phyloP scores from a whole-genome alignment of 2,113 vertebrate genomes.

The Pygoscelis adeliae region DNA sequence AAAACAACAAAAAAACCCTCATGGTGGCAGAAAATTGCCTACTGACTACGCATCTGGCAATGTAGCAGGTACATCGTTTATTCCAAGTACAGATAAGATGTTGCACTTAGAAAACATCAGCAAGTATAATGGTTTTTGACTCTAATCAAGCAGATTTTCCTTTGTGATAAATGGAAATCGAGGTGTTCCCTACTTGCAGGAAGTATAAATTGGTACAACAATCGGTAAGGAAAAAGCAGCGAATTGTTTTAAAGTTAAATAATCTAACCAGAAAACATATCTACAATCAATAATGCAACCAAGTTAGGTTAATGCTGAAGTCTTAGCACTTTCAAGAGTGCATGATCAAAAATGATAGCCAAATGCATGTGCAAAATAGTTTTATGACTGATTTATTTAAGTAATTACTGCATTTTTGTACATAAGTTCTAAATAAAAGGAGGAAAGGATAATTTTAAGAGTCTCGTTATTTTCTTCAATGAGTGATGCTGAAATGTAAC shows the following conservation, averaged over 20 bases:
- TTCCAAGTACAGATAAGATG: neutral
- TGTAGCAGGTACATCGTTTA: neutral
- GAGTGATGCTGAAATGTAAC: neutral
- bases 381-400: neutral
- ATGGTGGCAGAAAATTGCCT: neutral
- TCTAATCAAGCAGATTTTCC: neutral
- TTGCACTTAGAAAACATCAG: neutral
- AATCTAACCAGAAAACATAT: neutral
- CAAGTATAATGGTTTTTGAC: neutral
- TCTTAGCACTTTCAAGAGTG: neutral
- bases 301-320: neutral
- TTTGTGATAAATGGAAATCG: neutral
- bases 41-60: neutral
- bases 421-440: neutral
- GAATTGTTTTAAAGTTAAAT: neutral
- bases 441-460: neutral
- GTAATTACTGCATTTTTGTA: neutral
- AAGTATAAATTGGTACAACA: neutral
- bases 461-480: neutral
- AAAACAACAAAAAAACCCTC: neutral
- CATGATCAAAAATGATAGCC: neutral
- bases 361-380: neutral
- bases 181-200: neutral
- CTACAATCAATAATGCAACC: neutral
- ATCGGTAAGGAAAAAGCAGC: neutral